Conservation (phyloP, 2,113 vertebrate genomes). For the Ptychochromis oligacanthus region DNA sequence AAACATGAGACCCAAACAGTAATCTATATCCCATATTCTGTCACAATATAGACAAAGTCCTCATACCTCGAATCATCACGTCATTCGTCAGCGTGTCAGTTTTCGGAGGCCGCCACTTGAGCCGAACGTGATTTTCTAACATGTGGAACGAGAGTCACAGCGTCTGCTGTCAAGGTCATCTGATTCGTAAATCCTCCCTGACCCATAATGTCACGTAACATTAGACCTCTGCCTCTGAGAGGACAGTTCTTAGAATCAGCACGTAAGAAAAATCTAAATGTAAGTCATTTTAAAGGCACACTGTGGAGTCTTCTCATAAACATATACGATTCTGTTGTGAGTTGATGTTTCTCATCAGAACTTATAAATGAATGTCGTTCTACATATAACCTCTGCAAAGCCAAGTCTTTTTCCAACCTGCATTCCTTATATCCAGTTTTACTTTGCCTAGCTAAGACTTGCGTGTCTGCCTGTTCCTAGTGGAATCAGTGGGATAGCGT, state of each 20-base stretch:
- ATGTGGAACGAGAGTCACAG: not conserved
- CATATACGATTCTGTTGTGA: not conserved
- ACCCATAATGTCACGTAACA: not conserved
- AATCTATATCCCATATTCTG: not conserved
- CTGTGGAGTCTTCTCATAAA: constrained; percentile 3
- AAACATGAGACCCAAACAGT: not conserved
- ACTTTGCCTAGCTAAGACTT: not conserved
- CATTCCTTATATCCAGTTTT: not conserved
- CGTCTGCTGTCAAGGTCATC: not conserved
- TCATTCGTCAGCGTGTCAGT: not conserved
- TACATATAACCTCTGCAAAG: not conserved
- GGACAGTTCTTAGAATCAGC: not conserved
- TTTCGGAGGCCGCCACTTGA: too few species aligned
- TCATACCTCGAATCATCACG: not conserved
- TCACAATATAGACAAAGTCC: not conserved
- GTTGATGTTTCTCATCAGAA: too few species aligned
- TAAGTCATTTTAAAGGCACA: too few species aligned
- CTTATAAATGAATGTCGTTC: too few species aligned
- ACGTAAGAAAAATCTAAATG: too few species aligned
- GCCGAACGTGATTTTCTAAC: not conserved
- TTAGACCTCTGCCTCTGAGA: not conserved
- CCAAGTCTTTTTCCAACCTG: not conserved
- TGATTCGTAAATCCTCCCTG: not conserved
- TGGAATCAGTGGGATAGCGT: not conserved
- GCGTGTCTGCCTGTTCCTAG: not conserved